A percentile compares a stretch with the other conserved stretches of the same genome.
These are phyloP conservation scores for Dipus sagitta DNA, from an alignment of 2,797 vertebrate species.

Conservation along the genomic window DNA sequence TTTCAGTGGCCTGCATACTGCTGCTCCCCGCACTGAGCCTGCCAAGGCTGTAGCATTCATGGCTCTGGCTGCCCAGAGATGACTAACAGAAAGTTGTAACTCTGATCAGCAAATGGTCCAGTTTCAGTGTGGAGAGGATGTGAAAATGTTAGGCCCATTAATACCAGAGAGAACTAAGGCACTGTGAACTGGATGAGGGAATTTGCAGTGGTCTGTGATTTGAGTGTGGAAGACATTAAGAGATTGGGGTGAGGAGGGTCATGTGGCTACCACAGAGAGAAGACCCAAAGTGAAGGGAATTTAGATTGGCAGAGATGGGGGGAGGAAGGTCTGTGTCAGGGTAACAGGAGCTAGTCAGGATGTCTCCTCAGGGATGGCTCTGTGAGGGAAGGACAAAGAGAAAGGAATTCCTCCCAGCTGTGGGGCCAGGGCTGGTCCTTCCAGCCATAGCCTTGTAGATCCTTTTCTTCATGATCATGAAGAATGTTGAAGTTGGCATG, in stretches of 20 bases:
- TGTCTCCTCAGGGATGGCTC: neutral
- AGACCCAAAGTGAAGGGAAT: neutral
- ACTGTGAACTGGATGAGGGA: neutral
- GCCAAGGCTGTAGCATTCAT: neutral
- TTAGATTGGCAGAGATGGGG: neutral
- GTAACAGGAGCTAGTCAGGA: neutral
- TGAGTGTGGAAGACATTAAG: neutral
- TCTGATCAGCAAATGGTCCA: neutral
- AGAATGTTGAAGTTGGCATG: neutral
- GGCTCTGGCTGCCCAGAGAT: neutral
- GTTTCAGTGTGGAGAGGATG: neutral
- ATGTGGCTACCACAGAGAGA: neutral
- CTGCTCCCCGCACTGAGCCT: neutral
- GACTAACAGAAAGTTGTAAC: neutral
- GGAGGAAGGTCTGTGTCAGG: neutral
- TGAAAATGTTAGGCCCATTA: neutral
- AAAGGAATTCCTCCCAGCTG: rapidly evolving
- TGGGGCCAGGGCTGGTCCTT: too few relatives aligned
- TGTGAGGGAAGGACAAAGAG: neutral
- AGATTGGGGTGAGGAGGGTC: neutral
- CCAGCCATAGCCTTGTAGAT: neutral
- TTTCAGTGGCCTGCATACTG: neutral
- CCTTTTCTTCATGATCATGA: neutral
- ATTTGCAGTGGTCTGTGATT: neutral
- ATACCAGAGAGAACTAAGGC: neutral